phyloP scores from a whole-genome alignment of 2,888 invertebrate genomes.

The Anthophora plumipes region DNA sequence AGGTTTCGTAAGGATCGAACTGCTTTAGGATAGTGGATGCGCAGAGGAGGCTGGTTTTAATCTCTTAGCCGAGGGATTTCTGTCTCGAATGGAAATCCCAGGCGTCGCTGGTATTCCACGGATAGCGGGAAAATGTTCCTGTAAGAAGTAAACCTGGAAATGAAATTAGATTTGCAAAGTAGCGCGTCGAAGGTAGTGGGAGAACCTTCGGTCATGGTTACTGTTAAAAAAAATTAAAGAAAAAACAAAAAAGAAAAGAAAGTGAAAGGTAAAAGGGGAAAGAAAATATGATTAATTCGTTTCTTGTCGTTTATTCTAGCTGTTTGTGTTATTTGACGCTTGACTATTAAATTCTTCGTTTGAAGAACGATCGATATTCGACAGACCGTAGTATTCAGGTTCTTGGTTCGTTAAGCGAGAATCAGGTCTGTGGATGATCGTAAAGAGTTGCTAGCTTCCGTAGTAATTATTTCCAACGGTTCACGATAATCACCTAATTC shows the following conservation, averaged over 20 bases:
- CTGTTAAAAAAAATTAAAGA: background rate
- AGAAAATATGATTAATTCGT: constrained; percentile 42
- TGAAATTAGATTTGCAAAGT: constrained; percentile 67
- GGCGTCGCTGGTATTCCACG: constrained; percentile 30
- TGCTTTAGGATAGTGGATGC: constrained; percentile 18
- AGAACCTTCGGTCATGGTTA: background rate
- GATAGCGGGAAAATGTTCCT: constrained; percentile 28
- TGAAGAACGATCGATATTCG: background rate
- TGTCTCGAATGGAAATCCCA: constrained; percentile 50
- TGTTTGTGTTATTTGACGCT: background rate
- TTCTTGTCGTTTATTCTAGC: background rate
- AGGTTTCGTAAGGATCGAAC: constrained; percentile 41
- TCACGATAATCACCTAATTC: constrained; percentile 42
- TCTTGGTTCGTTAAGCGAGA: too few species aligned
- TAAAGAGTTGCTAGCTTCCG: constrained; percentile 19
- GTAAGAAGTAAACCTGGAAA: constrained; percentile 54
- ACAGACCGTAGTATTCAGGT: too few species aligned
- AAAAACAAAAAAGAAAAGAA: too few species aligned
- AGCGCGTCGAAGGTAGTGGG: constrained; percentile 37
- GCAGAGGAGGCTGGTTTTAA: constrained; percentile 42
- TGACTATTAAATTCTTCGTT: constrained; percentile 18
- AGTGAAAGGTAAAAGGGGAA: too few species aligned
- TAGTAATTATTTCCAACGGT: background rate
- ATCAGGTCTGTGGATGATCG: background rate
- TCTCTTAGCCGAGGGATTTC: constrained; percentile 51